Conservation (phyloP, 1,140 invertebrate genomes). For the Palaemon carinicauda region DNA sequence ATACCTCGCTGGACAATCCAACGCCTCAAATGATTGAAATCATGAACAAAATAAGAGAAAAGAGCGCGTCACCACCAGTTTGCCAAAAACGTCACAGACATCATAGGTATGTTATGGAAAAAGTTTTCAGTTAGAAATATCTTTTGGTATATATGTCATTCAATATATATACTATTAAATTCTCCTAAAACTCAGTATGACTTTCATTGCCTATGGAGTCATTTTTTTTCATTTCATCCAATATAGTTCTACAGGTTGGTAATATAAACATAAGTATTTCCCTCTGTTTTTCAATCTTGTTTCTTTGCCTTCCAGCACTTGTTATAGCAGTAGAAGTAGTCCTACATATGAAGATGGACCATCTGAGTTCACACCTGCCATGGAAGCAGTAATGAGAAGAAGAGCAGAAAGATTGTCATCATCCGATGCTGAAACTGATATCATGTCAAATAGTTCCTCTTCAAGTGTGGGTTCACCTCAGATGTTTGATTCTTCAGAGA, state of each 20-base stretch:
- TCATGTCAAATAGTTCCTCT: constrained; percentile 19
- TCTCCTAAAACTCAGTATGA: no score
- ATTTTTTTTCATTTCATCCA: no score
- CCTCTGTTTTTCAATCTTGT: no score
- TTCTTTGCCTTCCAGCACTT: constrained; percentile 12
- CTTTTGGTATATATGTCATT: no score
- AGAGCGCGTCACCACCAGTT: constrained; percentile 54
- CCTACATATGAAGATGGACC: constrained; percentile 44
- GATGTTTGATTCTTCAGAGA: constrained; percentile 43
- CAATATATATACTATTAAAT: no score
- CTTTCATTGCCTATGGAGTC: no score
- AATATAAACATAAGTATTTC: no score
- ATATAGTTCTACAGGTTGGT: no score
- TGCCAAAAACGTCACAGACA: constrained; percentile 57
- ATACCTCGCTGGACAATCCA: constrained; percentile 59
- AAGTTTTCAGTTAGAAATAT: no score
- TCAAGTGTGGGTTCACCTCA: constrained; percentile 25
- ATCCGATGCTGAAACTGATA: constrained; percentile 27
- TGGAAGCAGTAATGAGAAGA: constrained; percentile 53
- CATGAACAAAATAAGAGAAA: constrained; percentile 60
- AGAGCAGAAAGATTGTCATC: constrained; percentile 39
- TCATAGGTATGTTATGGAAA: constrained; percentile 28
- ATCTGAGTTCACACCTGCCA: constrained; percentile 51
- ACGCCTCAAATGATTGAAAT: constrained; percentile 60
- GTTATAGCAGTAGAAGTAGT: constrained; percentile 38